These are phyloP conservation scores for Suricata suricatta DNA, from an alignment of 2,113 vertebrate species.

Conservation along the genomic window DNA sequence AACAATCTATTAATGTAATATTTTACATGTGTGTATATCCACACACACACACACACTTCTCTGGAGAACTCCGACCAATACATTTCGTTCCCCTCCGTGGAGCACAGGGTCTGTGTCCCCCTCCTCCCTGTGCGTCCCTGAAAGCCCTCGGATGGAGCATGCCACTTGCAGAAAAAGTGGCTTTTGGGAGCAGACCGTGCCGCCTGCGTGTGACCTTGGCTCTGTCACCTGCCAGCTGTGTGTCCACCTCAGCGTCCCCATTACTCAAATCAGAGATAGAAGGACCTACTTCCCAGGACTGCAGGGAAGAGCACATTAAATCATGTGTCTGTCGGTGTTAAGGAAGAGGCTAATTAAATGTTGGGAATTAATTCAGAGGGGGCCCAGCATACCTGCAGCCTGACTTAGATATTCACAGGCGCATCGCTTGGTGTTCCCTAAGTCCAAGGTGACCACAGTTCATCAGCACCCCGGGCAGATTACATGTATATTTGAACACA, in stretches of 20 bases:
- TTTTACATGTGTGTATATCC: not conserved
- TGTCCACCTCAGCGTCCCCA: not conserved
- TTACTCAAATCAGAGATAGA: not conserved
- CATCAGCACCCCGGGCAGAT: not conserved
- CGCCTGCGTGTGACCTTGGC: not conserved
- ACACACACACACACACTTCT: not conserved
- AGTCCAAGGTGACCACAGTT: not conserved
- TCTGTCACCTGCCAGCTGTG: not conserved
- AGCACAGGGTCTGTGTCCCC: not conserved
- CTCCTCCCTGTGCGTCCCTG: not conserved
- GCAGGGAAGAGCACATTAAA: not conserved
- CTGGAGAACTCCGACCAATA: not conserved
- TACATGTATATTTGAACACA: not conserved
- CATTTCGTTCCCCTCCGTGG: not conserved
- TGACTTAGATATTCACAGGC: not conserved
- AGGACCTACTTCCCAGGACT: not conserved
- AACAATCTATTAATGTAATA: too few relatives aligned
- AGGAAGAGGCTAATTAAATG: not conserved
- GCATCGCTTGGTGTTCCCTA: not conserved
- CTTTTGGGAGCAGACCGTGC: not conserved
- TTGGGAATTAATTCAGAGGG: not conserved
- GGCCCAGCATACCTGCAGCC: not conserved
- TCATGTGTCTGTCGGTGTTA: not conserved
- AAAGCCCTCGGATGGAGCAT: not conserved
- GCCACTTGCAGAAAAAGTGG: not conserved